Base-by-base conservation (phyloP, 2,888 invertebrate genomes). In the Acrocyrtus sp. region DNA sequence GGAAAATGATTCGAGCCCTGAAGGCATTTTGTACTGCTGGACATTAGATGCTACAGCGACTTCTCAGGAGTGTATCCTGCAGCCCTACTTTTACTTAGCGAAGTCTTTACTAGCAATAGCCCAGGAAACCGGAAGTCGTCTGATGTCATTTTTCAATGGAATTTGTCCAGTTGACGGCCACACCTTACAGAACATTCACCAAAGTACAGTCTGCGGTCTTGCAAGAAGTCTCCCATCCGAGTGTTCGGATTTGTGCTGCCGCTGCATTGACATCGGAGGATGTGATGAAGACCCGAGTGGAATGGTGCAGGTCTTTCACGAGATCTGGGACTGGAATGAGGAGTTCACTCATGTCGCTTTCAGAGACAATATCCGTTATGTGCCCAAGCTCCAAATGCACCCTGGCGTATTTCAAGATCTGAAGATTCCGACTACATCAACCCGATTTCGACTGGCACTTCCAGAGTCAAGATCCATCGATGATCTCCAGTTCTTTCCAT, bases 161-260 rank as follows among this genome's bases (percentile, higher is more conserved):
- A n/a, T n/a, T n/a, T n/a, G n/a, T n/a, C n/a, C n/a, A n/a, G n/a
- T n/a, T n/a, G n/a, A n/a, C n/a, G n/a, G n/a, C n/a, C n/a, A n/a
- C n/a, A n/a, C n/a, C n/a, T n/a, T n/a, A n/a, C n/a, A n/a, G n/a
- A n/a, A n/a, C n/a, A n/a, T n/a, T n/a, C n/a, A n/a, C n/a, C n/a
- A n/a, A n/a, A n/a, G n/a, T n/a, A 65, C 70, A 10, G 5, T 62
- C 2, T 51, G 53, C 21, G 76, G 69, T 0, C 57, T 76, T 5
- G 19, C 68, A 8, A 56, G 57, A 21, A 34, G 48, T 2, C 27
- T 57, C 1, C 39, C 65, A 15, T 69, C 65, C 17, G 76, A 76
- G 19, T 12, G 24, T 10, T 39, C 51, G 0, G 65, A 63, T 1
- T 22, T 58, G 2, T 43, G 12, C n/a, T 50, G 57, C n/a, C 34